Evolutionary conservation across 2,888 invertebrate species (phyloP), one percentile per base, ranked within the genome.

Genomic region (Cataglyphis altisquamis): DNA sequence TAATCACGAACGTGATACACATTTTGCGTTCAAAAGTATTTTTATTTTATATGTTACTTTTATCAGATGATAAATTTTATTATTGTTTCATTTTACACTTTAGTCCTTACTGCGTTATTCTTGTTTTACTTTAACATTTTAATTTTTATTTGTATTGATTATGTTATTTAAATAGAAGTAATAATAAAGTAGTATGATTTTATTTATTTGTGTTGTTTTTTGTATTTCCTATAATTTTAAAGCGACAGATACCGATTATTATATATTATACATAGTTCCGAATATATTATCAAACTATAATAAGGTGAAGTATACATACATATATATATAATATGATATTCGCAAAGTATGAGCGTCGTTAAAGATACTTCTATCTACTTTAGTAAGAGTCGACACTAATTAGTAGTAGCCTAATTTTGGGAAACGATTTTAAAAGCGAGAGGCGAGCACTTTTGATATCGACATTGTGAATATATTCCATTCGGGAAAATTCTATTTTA

Each of bases 311-410:
- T 39, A 36, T 36, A 36, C 0, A n/a, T n/a, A 29, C 0, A 29
- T 29, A 36, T 25, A 36, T 36, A 36, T 2, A n/a, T n/a, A 6
- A 18, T 57, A 1, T 72, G 8, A n/a, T 8, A 60, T 67, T 25
- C 52, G 68, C 64, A 32, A 74, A 5, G 74, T 77, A 77, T 77
- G 77, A 77, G 77, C 77, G 70, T 75, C n/a, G n/a, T 55, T 66
- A 36, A 52, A 67, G 12, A 66, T 52, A 52, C 25, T 25, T 77
- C n/a, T 29, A 6, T 75, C 52, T 66, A 55, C 6, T 77, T 68
- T 39, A 39, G 18, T n/a, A 39, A 68, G n/a, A 70, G 25, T 6
- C 36, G 12, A n/a, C 70, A 60, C 60, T 41, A 41, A 41, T 73
- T 57, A 39, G 25, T 25, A 25, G 70, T 52, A 32, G 52, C 32